Percentiles rank a stretch among this genome's conserved stretches.
Conservation (phyloP, 2,797 vertebrate genomes). For the Synanceia verrucosa region DNA sequence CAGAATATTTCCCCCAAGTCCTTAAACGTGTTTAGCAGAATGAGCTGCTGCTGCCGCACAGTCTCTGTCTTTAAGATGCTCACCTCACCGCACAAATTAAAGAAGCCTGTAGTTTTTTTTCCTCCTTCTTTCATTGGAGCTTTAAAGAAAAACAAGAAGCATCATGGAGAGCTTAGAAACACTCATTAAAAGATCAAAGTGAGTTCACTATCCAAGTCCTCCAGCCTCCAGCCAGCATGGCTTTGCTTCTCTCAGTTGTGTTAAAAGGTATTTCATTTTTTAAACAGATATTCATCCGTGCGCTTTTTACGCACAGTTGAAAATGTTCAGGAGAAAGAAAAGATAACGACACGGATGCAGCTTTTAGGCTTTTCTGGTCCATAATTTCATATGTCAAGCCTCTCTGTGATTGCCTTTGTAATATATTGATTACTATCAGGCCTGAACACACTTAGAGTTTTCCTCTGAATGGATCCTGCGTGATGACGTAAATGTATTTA, state of each 20-base stretch:
- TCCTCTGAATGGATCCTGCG: conserved; percentile 34
- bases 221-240: conserved; percentile 54
- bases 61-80: conserved; percentile 2
- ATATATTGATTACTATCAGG: conserved; percentile 29
- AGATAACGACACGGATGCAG: neutral
- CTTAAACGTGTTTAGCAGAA: neutral
- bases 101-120: neutral
- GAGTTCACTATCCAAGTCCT: conserved; percentile 70
- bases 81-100: conserved; percentile 32
- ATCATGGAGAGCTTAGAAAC: conserved; percentile 55
- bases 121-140: conserved; percentile 31
- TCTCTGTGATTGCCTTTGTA: neutral
- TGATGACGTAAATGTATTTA: conserved; percentile 30
- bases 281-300: conserved; percentile 31
- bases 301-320: conserved; percentile 10
- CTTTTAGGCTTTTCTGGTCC: neutral
- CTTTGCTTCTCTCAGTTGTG: conserved; percentile 21
- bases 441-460: conserved; percentile 27
- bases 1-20: neutral
- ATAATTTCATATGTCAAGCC: neutral
- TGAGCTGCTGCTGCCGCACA: neutral
- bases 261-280: conserved; percentile 35
- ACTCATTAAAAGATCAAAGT: conserved; percentile 82
- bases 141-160: conserved; percentile 20
- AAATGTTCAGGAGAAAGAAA: neutral